These are phyloP conservation scores for Onthophagus taurus DNA, from an alignment of 1,140 invertebrate species.

Conservation along the genomic window DNA sequence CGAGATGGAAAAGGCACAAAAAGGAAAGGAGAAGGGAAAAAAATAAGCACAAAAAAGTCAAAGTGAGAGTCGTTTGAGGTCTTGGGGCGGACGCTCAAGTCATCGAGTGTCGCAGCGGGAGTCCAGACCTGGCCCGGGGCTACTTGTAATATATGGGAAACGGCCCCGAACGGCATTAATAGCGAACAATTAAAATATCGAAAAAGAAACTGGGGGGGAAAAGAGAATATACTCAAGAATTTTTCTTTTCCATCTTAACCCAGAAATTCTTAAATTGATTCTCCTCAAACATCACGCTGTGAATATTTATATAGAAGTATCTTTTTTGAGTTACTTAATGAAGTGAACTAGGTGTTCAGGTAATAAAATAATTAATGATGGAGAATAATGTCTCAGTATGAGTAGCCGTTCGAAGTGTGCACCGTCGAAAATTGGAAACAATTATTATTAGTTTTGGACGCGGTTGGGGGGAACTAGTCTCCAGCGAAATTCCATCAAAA, in stretches of 20 bases:
- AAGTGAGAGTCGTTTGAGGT: too few relatives aligned
- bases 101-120: slow-evolving; percentile 27
- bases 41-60: too few relatives aligned
- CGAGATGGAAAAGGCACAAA: too few relatives aligned
- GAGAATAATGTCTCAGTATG: slow-evolving; percentile 27
- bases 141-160: slow-evolving; percentile 26
- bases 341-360: too few relatives aligned
- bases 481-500: slow-evolving; percentile 23
- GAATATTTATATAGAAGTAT: too few relatives aligned
- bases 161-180: slow-evolving; percentile 15
- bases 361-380: slow-evolving; percentile 30
- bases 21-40: too few relatives aligned
- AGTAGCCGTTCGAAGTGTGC: slow-evolving; percentile 19
- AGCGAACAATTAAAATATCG: slow-evolving; percentile 20
- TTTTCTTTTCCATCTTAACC: too few relatives aligned
- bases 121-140: slow-evolving; percentile 22
- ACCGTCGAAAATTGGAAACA: slow-evolving; percentile 15
- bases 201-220: too few relatives aligned
- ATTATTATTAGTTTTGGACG: slow-evolving; percentile 29
- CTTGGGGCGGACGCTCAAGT: slow-evolving; percentile 15
- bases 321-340: too few relatives aligned
- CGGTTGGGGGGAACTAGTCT: slow-evolving; percentile 25
- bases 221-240: too few relatives aligned
- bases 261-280: too few relatives aligned
- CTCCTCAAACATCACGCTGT: too few relatives aligned